Conservation (phyloP, 2,113 vertebrate species). For the Chitala chitala region DNA sequence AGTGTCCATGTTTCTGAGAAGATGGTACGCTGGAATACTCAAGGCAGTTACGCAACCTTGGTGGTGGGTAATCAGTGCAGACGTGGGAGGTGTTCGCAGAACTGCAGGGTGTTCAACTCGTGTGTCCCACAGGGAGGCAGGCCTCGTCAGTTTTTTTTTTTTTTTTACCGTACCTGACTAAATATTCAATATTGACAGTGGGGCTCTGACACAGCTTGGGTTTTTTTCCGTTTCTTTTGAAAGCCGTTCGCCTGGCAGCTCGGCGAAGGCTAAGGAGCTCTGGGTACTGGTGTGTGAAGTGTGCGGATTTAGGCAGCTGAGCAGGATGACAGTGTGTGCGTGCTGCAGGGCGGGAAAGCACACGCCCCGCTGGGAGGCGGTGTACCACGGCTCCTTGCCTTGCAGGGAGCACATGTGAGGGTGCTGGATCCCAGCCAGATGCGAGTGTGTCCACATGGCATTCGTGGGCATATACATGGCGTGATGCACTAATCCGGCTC, state of each 20-base stretch:
- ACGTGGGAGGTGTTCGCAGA: constrained; percentile 3
- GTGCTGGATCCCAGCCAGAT: no score
- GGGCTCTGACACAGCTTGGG: background rate
- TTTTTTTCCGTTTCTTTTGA: background rate
- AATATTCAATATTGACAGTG: background rate
- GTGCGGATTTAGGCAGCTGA: no score
- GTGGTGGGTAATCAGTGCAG: background rate
- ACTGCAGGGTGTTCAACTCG: constrained; percentile 13
- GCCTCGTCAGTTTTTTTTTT: background rate
- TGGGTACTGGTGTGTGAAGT: no score
- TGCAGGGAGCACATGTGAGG: no score
- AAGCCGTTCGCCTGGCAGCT: background rate
- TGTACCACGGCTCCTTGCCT: no score
- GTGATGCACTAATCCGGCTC: no score
- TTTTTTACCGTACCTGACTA: background rate
- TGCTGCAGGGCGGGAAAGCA: no score
- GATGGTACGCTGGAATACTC: constrained; percentile 5
- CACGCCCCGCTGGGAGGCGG: no score
- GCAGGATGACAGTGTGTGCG: no score
- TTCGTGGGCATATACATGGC: no score
- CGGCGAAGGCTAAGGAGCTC: no score
- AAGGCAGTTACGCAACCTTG: constrained; percentile 5
- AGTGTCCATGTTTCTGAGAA: constrained; percentile 15
- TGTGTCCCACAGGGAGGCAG: background rate
- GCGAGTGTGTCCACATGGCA: no score